Evolutionary conservation across 1,140 invertebrate genomes (phyloP), one percentile per base, ranked within the genome.

Genomic region (Drosophila nigromelanica): DNA sequence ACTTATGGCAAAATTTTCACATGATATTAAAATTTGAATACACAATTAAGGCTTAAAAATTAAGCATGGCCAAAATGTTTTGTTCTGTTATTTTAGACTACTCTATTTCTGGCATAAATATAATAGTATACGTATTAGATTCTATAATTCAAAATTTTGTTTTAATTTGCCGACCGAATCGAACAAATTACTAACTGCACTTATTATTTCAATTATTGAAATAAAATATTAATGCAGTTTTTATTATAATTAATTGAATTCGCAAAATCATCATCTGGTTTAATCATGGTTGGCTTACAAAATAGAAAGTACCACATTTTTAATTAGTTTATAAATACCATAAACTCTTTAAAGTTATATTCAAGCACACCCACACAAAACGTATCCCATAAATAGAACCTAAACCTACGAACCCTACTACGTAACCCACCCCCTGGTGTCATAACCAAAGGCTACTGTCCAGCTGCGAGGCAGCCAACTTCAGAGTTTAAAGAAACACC

Each of bases 351-450:
- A 39, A 54, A 62, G 40, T 33, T 69, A 39, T 69, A 62, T 37
- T 14, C 21, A 54, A 47, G 21, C 18, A 47, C 59, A 62, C 50
- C 11, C 14, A 43, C 33, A 58, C 15, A 24, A 47, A 62, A 70
- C 24, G 55, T 55, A 11, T 7, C 33, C 48, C 67, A 62, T 61
- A 70, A 70, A 70, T 47, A 40, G 24, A 62, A 40, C 14, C 42
- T 24, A 47, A 39, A 62, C 7, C 30, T 6, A 35, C 7, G 12
- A n/a, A 35, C 27, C 30, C 6, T 11, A 3, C 11, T 18, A 4
- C 18, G 7, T n/a, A 14, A 42, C 11, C 35, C 0, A 3, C 3
- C 4, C 40, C 3, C 14, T 33, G 21, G 7, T 12, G 15, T 7
- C 5, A 3, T 33, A 11, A 39, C 45, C 11, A 1, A 3, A 2